Base-by-base conservation (phyloP, 1,140 invertebrate species). In the Zelostemma sp. region DNA sequence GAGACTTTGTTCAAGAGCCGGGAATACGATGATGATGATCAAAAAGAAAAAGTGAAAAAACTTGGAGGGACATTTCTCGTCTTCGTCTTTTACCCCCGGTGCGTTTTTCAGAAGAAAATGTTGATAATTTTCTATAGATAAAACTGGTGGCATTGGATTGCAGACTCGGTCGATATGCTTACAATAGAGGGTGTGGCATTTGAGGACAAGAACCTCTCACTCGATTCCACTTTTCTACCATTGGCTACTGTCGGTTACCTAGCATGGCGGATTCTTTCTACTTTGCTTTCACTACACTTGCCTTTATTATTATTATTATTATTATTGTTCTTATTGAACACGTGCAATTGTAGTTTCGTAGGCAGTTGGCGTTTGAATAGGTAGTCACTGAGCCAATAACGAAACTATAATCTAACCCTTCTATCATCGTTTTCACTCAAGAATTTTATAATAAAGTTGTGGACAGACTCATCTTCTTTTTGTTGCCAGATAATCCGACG, bases 161-260 rank as follows among this genome's bases (percentile, higher is more conserved):
- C 48, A 35, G 31, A 59, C 56, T 47, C 73, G 81, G 80, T 81
- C 79, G 81, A 80, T 81, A 81, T 79, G 78, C 72, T 68, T 76
- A 81, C 76, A 82, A 80, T 77, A 72, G 79, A 80, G 81, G 81
- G 81, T 82, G 81, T 83, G 81, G 81, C 81, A 69, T 80, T 81
- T 72, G 79, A 82, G 78, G 76, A 78, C 74, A 73, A 73, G 76
- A 78, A 74, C 72, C 75, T 76, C 68, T 72, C 74, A 66, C 64
- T 62, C 65, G 48, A 67, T 56, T 72, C 61, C 73, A 66, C 73
- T 72, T 80, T 72, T 67, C 74, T 74, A 75, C 76, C 70, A 82
- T 82, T 82, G 80, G 80, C 74, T 76, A 77, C 70, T 68, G 73
- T 70, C 69, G 77, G 74, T 76, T 80, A 72, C 81, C 74, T 72